Percentiles rank a stretch among this genome's conserved stretches.
phyloP scores from a whole-genome alignment of 2,888 invertebrate genomes.

The Tipula vernalis region DNA sequence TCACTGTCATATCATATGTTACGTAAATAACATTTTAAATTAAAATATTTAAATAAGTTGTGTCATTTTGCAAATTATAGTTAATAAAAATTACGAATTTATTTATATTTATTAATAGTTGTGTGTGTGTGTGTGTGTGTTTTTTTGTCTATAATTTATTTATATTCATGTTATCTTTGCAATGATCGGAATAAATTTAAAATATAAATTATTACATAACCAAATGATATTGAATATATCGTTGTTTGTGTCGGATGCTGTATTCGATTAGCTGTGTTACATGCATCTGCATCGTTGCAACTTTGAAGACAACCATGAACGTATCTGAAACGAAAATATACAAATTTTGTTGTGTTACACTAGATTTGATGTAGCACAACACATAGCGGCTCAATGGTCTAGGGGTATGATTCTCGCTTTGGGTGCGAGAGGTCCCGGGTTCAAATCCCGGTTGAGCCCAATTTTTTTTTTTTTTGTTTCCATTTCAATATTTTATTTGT shows the following conservation, averaged over 20 bases:
- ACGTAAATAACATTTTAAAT: background rate
- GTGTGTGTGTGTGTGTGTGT: background rate
- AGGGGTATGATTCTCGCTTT: conserved; percentile 56
- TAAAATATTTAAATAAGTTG: background rate
- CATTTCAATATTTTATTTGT: background rate
- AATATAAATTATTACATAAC: background rate
- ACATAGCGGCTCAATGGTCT: conserved; percentile 46
- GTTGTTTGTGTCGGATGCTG: background rate
- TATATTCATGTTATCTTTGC: background rate
- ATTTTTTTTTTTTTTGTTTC: conserved; percentile 18
- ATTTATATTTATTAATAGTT: background rate
- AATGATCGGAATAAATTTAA: background rate
- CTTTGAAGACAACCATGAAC: conserved; percentile 89
- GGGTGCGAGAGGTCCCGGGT: conserved; percentile 57
- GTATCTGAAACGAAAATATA: conserved; percentile 45
- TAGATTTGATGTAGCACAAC: background rate
- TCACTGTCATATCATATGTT: background rate
- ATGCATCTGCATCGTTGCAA: conserved; percentile 85
- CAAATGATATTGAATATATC: background rate
- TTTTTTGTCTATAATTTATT: background rate
- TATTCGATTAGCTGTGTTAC: conserved; percentile 42
- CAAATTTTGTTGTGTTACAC: background rate
- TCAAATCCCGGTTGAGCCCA: conserved; percentile 54
- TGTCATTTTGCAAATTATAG: background rate
- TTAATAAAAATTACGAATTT: background rate